Evolutionary conservation across 2,113 vertebrate species (phyloP), one percentile per base, ranked within the genome.

Genomic region (Numenius arquata): DNA sequence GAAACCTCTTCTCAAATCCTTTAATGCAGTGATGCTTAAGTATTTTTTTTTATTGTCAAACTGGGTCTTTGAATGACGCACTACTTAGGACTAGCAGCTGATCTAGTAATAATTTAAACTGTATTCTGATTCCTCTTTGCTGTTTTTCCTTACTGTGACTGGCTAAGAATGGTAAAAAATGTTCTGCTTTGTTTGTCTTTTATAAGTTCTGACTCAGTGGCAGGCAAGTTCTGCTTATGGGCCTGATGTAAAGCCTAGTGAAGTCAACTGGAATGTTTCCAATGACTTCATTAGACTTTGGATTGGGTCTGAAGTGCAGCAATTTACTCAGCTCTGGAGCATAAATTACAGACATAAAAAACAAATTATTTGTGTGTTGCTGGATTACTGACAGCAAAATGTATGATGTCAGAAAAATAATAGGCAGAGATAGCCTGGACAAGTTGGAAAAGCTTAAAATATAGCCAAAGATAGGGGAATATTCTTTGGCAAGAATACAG

Each of bases 401-500:
- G 90, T 89, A 96, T 96, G 96, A 96, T 95, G 80, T 96, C 96
- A 97, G 96, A 97, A 96, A 96, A 95, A 90, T 95, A 96, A 95
- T 90, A 95, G 93, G 73, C 93, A 95, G 59, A 93, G 89, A 96
- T 92, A 96, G 89, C 83, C 90, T 93, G 74, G 45, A 83, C 66
- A 81, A 92, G 92, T 40, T 95, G 78, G 71, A 90, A 95, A 94
- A 84, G 45, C 76, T 96, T 92, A 96, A 95, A 91, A 96, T 84
- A 95, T 7, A 92, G 66, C 70, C 59, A 92, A 67, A 94, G 83
- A 95, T 85, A 95, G 81, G 63, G 65, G 59, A 95, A 82, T 66
- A 77, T 12, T 89, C 53, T 50, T 82, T 87, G 89, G 75, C 86
- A 94, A 79, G 53, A 92, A 56, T 8, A 68, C 36, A 94, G 88